Base-by-base conservation (phyloP, 2,888 invertebrate species). In the Phaonia tiefii region DNA sequence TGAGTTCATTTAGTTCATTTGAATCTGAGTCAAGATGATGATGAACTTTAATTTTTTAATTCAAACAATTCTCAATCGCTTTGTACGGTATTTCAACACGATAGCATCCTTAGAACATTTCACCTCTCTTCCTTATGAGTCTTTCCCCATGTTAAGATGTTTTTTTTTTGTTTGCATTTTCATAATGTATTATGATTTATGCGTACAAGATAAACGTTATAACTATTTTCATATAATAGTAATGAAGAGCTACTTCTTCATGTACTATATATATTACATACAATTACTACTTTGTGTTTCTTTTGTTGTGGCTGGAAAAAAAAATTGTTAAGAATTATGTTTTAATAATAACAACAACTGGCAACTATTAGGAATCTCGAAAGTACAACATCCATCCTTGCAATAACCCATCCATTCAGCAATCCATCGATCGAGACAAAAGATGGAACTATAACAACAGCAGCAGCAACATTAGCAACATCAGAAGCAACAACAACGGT, bases 171-270 rank as follows among this genome's bases (percentile, higher is more conserved):
- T 70, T 76, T 75, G n/a, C n/a, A n/a, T n/a, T n/a, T n/a, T n/a
- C n/a, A n/a, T n/a, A n/a, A n/a, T 20, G 17, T 13, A 54, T 60
- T 42, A 11, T 81, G 81, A 81, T 81, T 78, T 75, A 81, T 78
- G 63, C 60, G 72, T 75, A 75, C 69, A 63, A 81, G 81, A 81
- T 78, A 78, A 78, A 75, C 75, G 75, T 72, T 75, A 78, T 78
- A 63, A 22, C 63, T 60, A 60, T 17, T 31, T 60, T 60, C 13
- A 31, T 31, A 31, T 31, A 31, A 31, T 31, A 31, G 31, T 31
- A 31, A 42, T 63, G 63, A 39, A 22, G 10, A 42, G 42, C 63
- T 63, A 63, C 13, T 5, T 17, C 2, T n/a, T 22, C 20, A 20
- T 51, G 22, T 42, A 42, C 22, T 31, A 31, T 31, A 31, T 31